These are phyloP conservation scores for Drosophila guanche DNA, from an alignment of 1,140 invertebrate species.

Conservation along the genomic window DNA sequence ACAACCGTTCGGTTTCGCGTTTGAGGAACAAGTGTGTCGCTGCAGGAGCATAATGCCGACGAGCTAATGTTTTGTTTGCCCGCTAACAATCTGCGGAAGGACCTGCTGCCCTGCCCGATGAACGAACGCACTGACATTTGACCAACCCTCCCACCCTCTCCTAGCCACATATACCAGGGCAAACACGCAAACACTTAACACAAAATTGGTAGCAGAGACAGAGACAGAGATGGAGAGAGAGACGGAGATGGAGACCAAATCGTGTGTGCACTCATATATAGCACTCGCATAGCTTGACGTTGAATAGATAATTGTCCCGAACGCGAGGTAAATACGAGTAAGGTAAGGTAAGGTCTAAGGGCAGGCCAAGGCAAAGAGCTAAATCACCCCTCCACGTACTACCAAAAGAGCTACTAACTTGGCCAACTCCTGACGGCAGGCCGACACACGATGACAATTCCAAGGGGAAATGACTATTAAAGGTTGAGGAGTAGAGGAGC, in stretches of 20 bases:
- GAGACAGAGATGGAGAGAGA: slow-evolving; percentile 1
- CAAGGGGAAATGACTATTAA: slow-evolving; percentile 73
- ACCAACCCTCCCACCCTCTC: slow-evolving; percentile 53
- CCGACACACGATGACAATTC: slow-evolving; percentile 62
- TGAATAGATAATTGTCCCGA: slow-evolving; percentile 83
- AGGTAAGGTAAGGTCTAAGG: slow-evolving; percentile 36
- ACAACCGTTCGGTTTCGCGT: slow-evolving; percentile 76
- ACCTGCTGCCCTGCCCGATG: slow-evolving; percentile 55
- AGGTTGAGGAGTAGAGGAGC: slow-evolving; percentile 30
- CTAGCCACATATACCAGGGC: slow-evolving; percentile 7
- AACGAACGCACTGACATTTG: slow-evolving; percentile 71
- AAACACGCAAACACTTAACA: slow-evolving; percentile 80
- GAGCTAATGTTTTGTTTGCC: slow-evolving; percentile 79
- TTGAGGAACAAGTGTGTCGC: slow-evolving; percentile 79
- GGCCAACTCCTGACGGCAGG: slow-evolving; percentile 49
- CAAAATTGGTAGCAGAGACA: slow-evolving; percentile 70
- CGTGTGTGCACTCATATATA: slow-evolving; percentile 79
- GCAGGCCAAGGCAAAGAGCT: slow-evolving; percentile 31
- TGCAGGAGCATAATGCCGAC: slow-evolving; percentile 63
- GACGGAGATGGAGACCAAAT: slow-evolving; percentile 56
- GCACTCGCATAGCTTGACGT: slow-evolving; percentile 65
- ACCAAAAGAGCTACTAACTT: slow-evolving; percentile 14
- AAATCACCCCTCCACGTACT: slow-evolving; percentile 19
- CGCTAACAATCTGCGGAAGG: slow-evolving; percentile 80
- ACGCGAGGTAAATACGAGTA: slow-evolving; percentile 80